Evolutionary conservation across 2,113 vertebrate genomes (phyloP).

Genomic region (Aix galericulata): DNA sequence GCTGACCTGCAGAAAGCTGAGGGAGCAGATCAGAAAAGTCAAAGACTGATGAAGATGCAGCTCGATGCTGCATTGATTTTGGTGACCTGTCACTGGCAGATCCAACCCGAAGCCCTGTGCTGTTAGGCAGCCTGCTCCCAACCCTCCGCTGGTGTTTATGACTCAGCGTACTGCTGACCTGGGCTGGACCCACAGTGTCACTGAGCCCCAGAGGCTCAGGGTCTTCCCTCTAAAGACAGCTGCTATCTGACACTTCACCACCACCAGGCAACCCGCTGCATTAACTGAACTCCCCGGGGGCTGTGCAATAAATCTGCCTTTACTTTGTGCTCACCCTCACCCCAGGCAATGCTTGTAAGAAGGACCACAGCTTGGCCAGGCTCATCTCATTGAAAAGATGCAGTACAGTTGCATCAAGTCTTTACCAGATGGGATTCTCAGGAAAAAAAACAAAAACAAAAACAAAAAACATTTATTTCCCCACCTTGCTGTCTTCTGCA

Average conservation of each 20-base stretch:
- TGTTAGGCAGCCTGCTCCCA: neutral
- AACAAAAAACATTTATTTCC: neutral
- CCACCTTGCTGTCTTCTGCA: neutral
- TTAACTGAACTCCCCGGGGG: neutral
- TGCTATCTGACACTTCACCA: neutral
- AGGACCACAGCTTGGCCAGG: neutral
- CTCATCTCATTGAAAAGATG: neutral
- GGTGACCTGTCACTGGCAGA: neutral
- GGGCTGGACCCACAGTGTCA: neutral
- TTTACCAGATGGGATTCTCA: neutral
- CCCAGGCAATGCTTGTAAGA: neutral
- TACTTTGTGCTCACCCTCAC: neutral
- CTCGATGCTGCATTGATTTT: neutral
- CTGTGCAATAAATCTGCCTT: neutral
- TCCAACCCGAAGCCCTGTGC: neutral
- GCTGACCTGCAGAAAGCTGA: neutral
- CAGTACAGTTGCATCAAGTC: neutral
- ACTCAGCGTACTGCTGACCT: neutral
- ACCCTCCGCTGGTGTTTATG: neutral
- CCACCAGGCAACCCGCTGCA: neutral
- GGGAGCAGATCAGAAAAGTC: neutral
- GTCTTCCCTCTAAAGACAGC: neutral
- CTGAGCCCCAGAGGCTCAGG: neutral
- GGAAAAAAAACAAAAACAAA: too few relatives aligned
- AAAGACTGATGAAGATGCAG: neutral